Conservation (phyloP, 2,113 vertebrate species). For the Aplodontia rufa region DNA sequence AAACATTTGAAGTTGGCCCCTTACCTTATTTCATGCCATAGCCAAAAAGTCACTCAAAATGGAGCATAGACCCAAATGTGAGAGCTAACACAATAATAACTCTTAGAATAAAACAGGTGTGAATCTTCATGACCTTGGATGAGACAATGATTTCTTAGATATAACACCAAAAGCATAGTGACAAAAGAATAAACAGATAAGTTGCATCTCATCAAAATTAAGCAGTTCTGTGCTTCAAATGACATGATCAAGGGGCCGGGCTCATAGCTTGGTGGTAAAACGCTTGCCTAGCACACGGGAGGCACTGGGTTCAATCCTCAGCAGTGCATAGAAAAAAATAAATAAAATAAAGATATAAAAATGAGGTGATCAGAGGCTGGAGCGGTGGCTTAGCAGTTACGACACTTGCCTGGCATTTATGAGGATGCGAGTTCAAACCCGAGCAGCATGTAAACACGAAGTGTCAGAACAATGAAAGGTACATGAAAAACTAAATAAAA, state of each 20-base stretch:
- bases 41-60: slow-evolving; percentile 36
- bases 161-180: background rate
- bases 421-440: too few relatives aligned
- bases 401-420: too few relatives aligned
- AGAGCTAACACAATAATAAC: slow-evolving; percentile 17
- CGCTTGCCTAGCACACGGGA: too few relatives aligned
- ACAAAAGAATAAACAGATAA: background rate
- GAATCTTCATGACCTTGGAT: background rate
- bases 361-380: too few relatives aligned
- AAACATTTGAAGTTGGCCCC: background rate
- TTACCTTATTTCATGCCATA: background rate
- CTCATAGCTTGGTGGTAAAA: too few relatives aligned
- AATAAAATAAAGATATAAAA: too few relatives aligned
- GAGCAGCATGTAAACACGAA: too few relatives aligned
- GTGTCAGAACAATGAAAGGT: too few relatives aligned
- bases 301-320: too few relatives aligned
- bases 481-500: too few relatives aligned
- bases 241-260: background rate
- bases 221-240: background rate
- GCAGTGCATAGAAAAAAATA: too few relatives aligned
- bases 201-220: background rate
- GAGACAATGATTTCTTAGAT: background rate
- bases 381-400: too few relatives aligned
- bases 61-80: background rate
- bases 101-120: background rate